A percentile compares a stretch with the other conserved stretches of the same genome.
These are phyloP conservation scores for Mungos mungo DNA, from an alignment of 2,113 vertebrate species.

Conservation along the genomic window DNA sequence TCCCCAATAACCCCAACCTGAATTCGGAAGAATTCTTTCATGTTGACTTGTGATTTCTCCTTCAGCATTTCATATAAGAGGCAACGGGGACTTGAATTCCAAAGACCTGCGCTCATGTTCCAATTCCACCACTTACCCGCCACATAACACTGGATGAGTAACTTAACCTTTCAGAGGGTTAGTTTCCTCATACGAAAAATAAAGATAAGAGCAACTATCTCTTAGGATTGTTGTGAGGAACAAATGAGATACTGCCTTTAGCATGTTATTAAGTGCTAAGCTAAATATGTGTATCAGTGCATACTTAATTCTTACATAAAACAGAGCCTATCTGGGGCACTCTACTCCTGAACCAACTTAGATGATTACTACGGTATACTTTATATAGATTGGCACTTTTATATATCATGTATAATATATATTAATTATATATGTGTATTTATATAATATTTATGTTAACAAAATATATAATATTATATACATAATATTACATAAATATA, in stretches of 20 bases:
- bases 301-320: background rate
- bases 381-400: background rate
- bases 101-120: background rate
- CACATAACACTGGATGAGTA: background rate
- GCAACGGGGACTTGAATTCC: background rate
- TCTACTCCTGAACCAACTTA: background rate
- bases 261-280: background rate
- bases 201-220: background rate
- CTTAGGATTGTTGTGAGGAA: background rate
- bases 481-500: background rate
- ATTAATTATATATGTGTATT: no score
- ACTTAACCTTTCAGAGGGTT: background rate
- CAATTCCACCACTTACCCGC: background rate
- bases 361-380: background rate
- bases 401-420: no score
- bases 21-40: background rate
- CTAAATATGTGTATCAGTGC: background rate
- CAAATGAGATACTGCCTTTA: background rate
- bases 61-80: background rate
- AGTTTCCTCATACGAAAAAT: background rate
- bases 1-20: background rate
- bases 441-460: no score
- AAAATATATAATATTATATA: background rate
- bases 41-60: background rate
- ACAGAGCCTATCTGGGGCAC: background rate